These are phyloP conservation scores for Chelon auratus DNA, from an alignment of 2,797 vertebrate genomes.

Conservation along the genomic window DNA sequence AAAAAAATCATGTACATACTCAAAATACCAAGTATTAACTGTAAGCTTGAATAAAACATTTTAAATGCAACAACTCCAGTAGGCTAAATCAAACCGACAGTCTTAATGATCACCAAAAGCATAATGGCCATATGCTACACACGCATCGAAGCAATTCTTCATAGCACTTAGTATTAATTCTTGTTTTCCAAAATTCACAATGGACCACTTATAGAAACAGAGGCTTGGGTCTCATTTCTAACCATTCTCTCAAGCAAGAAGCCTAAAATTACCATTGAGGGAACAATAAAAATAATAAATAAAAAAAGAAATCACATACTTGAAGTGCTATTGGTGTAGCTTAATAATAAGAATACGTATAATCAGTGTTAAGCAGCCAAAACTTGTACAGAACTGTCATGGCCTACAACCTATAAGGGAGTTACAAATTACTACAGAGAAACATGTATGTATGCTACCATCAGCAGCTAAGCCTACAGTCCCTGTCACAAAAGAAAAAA, in stretches of 20 bases:
- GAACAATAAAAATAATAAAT: neutral
- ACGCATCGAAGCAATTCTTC: constrained; percentile 16
- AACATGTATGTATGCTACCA: constrained; percentile 12
- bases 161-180: neutral
- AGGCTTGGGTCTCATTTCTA: constrained; percentile 1
- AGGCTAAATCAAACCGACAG: constrained; percentile 16
- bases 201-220: neutral
- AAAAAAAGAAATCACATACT: constrained; percentile 2
- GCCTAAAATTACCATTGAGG: neutral
- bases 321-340: constrained; percentile 3
- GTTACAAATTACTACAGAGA: constrained; percentile 10
- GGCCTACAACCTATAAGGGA: constrained; percentile 2
- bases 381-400: constrained; percentile 8
- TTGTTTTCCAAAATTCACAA: constrained; percentile 2
- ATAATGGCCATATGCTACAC: constrained; percentile 2
- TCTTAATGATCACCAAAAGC: constrained; percentile 21
- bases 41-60: constrained; percentile 13
- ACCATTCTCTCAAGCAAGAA: neutral
- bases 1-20: constrained; percentile 20
- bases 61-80: constrained; percentile 23
- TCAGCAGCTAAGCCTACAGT: constrained; percentile 34
- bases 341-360: neutral
- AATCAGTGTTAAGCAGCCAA: neutral
- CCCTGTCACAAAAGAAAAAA: constrained; percentile 20
- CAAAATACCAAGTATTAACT: constrained; percentile 23